Evolutionary conservation across 2,888 invertebrate species (phyloP).

Genomic region (Trichogramma evanescens): DNA sequence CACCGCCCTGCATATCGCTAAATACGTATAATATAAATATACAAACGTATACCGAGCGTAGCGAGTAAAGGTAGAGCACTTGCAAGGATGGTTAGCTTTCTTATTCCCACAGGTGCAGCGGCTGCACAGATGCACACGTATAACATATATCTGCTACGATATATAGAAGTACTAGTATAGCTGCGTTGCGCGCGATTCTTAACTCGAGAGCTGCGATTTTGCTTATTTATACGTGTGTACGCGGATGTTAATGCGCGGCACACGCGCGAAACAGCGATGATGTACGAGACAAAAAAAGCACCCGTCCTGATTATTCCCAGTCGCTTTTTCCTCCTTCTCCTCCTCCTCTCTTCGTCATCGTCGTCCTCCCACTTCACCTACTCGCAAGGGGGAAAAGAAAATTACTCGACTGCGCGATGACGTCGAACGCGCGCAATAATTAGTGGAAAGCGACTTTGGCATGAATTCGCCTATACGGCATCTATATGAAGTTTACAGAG

Average conservation of each 20-base stretch:
- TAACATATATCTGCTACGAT: no score
- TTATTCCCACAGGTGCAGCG: conserved; percentile 16
- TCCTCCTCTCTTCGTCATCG: neutral
- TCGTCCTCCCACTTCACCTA: no score
- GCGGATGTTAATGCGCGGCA: no score
- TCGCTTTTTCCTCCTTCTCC: neutral
- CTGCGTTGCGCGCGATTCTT: conserved; percentile 2
- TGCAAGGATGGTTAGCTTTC: conserved; percentile 9
- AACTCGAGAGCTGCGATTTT: conserved; percentile 4
- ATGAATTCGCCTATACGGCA: neutral
- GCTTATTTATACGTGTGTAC: neutral
- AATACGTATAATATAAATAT: no score
- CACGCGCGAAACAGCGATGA: neutral
- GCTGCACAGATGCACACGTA: neutral
- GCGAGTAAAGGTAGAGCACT: no score
- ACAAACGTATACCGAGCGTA: no score
- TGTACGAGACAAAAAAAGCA: conserved; percentile 11
- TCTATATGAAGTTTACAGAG: conserved; percentile 4
- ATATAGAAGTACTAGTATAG: no score
- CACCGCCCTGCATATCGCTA: neutral
- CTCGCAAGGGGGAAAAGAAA: neutral
- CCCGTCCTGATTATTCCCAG: conserved; percentile 10
- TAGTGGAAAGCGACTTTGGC: conserved; percentile 13
- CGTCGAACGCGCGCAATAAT: neutral
- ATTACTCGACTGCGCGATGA: neutral